These are phyloP conservation scores for Mesoclemmys tuberculata DNA, from an alignment of 2,113 vertebrate species.

Conservation along the genomic window DNA sequence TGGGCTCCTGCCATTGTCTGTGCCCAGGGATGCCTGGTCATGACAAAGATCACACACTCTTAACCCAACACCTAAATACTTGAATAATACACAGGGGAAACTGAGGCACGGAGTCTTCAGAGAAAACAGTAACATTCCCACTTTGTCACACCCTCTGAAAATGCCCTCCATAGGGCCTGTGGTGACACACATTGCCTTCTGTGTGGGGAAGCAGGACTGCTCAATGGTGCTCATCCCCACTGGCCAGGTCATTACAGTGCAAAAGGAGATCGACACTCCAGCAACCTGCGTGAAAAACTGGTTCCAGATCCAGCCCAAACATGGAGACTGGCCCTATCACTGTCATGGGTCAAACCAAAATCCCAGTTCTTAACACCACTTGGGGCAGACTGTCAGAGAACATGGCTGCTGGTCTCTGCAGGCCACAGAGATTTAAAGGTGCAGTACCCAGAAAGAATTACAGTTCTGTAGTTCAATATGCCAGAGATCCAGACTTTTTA, in stretches of 20 bases:
- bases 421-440: neutral
- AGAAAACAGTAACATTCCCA: no score
- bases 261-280: neutral
- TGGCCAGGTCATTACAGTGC: neutral
- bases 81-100: no score
- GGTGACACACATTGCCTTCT: neutral
- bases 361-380: neutral
- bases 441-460: neutral
- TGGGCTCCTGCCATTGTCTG: no score
- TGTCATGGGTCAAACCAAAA: neutral
- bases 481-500: fast-evolving
- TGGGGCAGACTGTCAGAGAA: neutral
- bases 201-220: neutral
- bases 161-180: neutral
- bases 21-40: no score
- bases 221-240: neutral
- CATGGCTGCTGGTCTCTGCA: neutral
- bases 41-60: no score
- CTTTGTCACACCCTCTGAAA: neutral
- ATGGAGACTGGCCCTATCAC: neutral
- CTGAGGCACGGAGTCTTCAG: no score
- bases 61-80: no score
- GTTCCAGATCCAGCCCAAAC: neutral
- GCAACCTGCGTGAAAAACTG: neutral
- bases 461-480: neutral